These are phyloP conservation scores for Lagria hirta DNA, from an alignment of 2,888 invertebrate genomes.

Conservation along the genomic window DNA sequence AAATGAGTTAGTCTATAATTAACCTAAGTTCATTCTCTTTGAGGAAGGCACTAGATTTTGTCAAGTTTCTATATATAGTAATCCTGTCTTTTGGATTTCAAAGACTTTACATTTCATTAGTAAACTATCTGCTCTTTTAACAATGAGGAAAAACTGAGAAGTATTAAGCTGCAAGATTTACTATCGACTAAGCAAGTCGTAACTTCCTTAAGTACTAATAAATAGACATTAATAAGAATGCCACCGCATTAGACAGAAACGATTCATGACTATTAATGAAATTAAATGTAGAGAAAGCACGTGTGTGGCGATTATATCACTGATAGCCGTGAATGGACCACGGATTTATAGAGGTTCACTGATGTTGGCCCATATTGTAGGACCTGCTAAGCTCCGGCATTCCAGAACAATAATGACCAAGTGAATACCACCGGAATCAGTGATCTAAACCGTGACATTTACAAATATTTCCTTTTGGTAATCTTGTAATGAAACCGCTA, in stretches of 20 bases:
- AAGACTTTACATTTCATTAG: too few species aligned
- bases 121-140: too few species aligned
- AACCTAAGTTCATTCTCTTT: too few species aligned
- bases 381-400: conserved; percentile 15
- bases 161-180: conserved; percentile 7
- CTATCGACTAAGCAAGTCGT: conserved; percentile 15
- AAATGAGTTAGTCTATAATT: too few species aligned
- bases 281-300: conserved; percentile 31
- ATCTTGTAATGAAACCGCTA: conserved; percentile 14
- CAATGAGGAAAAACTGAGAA: too few species aligned
- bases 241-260: conserved; percentile 20
- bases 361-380: not conserved
- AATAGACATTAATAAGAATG: conserved; percentile 30
- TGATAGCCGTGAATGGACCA: conserved; percentile 30
- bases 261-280: conserved; percentile 26
- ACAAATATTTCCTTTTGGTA: conserved; percentile 6
- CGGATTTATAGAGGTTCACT: conserved; percentile 35
- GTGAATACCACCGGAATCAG: too few species aligned
- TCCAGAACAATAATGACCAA: not conserved
- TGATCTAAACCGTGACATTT: conserved; percentile 8
- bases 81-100: too few species aligned
- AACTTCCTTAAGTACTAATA: conserved; percentile 29
- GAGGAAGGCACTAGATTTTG: too few species aligned
- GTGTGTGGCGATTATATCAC: conserved; percentile 29
- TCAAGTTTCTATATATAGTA: too few species aligned